phyloP scores from a whole-genome alignment of 2,113 vertebrate genomes.

The Brachypteracias leptosomus region DNA sequence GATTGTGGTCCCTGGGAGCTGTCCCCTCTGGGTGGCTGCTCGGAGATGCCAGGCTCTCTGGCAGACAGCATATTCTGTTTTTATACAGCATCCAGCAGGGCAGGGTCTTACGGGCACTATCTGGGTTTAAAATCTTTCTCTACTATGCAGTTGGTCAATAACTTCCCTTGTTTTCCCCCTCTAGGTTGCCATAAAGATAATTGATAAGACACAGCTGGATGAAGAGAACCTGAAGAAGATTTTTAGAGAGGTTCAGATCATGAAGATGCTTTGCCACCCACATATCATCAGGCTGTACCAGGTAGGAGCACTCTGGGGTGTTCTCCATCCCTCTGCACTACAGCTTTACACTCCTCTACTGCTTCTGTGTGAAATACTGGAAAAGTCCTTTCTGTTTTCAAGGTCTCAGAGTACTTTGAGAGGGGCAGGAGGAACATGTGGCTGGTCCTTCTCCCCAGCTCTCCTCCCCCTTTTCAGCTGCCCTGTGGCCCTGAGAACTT shows the following conservation, averaged over 20 bases:
- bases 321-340: not conserved
- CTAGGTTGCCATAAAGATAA: constrained; percentile 98
- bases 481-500: not conserved
- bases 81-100: rapidly evolving
- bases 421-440: not conserved
- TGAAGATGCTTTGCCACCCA: constrained; percentile 98
- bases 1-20: not conserved
- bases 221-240: constrained; percentile 99
- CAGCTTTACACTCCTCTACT: rapidly evolving
- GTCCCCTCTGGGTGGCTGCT: not conserved
- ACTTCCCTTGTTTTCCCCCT: not conserved
- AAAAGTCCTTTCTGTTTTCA: not conserved
- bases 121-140: not conserved
- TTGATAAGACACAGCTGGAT: constrained; percentile 97
- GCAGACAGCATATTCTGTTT: not conserved
- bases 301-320: constrained; percentile 66
- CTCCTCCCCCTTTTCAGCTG: not conserved
- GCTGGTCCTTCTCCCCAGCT: not conserved
- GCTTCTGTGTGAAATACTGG: not conserved
- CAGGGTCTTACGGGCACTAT: rapidly evolving
- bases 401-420: not conserved
- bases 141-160: rapidly evolving
- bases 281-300: constrained; percentile 98
- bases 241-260: constrained; percentile 97
- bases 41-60: not conserved